A percentile compares a stretch with the other conserved stretches of the same genome.
phyloP scores from a whole-genome alignment of 1,140 invertebrate species.

The Cephus cinctus region DNA sequence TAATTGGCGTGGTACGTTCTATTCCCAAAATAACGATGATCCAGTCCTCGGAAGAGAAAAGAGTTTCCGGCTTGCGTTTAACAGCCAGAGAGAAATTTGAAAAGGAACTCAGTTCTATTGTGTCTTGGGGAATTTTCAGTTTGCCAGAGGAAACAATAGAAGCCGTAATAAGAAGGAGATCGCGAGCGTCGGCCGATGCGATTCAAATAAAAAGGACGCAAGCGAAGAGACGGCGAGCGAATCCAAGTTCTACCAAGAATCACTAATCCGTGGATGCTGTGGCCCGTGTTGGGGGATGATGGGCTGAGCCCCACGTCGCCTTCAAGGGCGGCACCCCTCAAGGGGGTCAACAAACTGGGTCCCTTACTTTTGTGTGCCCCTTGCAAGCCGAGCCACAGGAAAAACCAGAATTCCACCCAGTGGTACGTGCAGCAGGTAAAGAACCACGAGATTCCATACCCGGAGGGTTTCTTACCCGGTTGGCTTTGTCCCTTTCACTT shows the following conservation, averaged over 20 bases:
- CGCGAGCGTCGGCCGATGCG: not conserved
- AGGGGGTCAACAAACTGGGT: constrained; percentile 45
- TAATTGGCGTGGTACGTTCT: too few species aligned
- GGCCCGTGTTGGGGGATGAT: constrained; percentile 52
- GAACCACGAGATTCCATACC: too few species aligned
- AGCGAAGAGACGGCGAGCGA: constrained; percentile 16
- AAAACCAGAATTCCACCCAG: constrained; percentile 48
- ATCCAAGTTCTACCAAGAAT: constrained; percentile 7
- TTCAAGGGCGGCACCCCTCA: constrained; percentile 26
- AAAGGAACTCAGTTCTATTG: too few species aligned
- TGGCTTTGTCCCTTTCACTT: too few species aligned
- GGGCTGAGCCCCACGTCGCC: constrained; percentile 49
- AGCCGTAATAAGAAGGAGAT: not conserved
- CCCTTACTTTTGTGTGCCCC: constrained; percentile 49
- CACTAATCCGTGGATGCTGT: constrained; percentile 47
- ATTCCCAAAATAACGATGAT: too few species aligned
- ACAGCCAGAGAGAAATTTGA: too few species aligned
- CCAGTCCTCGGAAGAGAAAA: too few species aligned
- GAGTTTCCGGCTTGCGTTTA: too few species aligned
- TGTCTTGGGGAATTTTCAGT: too few species aligned
- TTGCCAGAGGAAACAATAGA: not conserved
- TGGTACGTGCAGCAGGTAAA: constrained; percentile 57
- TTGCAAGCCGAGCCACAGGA: constrained; percentile 44
- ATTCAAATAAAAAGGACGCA: not conserved
- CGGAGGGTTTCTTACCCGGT: too few species aligned